Conservation (phyloP, 2,888 invertebrate genomes). For the Lasius fuliginosus region DNA sequence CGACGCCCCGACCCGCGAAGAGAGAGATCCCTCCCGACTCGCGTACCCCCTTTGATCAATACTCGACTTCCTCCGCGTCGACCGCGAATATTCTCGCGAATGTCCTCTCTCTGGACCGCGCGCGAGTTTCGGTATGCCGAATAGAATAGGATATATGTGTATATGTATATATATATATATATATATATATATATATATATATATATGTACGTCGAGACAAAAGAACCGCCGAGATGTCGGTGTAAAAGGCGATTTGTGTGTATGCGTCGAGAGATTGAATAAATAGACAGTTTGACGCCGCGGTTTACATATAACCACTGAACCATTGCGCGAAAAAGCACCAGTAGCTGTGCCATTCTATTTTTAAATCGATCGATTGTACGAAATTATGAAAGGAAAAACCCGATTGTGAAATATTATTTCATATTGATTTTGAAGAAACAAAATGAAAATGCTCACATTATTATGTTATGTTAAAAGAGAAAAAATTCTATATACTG, state of each 20-base stretch:
- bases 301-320: not conserved
- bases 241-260: slow-evolving; percentile 3
- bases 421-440: not conserved
- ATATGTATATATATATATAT: not conserved
- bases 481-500: not conserved
- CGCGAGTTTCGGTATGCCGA: slow-evolving; percentile 17
- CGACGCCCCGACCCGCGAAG: slow-evolving; percentile 46
- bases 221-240: not conserved
- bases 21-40: slow-evolving; percentile 72
- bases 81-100: slow-evolving; percentile 66
- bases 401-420: not conserved
- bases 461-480: not conserved
- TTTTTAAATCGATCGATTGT: slow-evolving; percentile 35
- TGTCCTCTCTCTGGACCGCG: slow-evolving; percentile 69
- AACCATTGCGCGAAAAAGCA: slow-evolving; percentile 15
- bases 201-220: not conserved
- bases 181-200: not conserved
- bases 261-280: slow-evolving; percentile 17
- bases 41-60: slow-evolving; percentile 81
- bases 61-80: slow-evolving; percentile 77
- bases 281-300: not conserved
- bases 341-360: not conserved
- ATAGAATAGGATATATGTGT: slow-evolving; percentile 10
- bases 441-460: not conserved
- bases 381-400: not conserved